phyloP scores from a whole-genome alignment of 2,888 invertebrate species.

The Zhengitettix transpicula region DNA sequence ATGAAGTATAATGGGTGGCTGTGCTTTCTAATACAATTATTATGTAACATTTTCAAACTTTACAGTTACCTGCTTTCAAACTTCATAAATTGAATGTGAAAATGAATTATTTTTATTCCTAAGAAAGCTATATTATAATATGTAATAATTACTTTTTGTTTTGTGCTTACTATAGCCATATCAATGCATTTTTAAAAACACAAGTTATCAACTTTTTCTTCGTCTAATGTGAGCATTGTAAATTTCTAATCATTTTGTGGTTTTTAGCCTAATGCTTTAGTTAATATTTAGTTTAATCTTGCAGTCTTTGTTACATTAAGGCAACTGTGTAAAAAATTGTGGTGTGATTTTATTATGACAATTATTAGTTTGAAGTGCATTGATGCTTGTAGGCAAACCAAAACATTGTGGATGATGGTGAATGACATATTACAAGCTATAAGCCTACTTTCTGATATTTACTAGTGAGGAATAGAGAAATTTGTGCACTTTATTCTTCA shows the following conservation, averaged over 20 bases:
- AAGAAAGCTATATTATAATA: too few relatives aligned
- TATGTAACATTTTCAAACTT: too few relatives aligned
- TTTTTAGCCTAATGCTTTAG: constrained; percentile 1
- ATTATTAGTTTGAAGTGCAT: background rate
- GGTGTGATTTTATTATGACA: background rate
- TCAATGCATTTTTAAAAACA: too few relatives aligned
- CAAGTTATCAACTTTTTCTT: too few relatives aligned
- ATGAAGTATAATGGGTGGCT: too few relatives aligned
- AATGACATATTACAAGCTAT: background rate
- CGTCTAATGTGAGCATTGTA: background rate
- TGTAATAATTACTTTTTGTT: too few relatives aligned
- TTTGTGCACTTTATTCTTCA: background rate
- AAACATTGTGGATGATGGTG: background rate
- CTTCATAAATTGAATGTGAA: too few relatives aligned
- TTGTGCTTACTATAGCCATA: too few relatives aligned
- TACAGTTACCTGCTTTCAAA: too few relatives aligned
- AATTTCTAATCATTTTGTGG: background rate
- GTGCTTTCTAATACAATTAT: too few relatives aligned
- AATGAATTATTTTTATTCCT: too few relatives aligned
- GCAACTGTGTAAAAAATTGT: constrained; percentile 3
- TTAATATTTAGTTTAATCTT: background rate
- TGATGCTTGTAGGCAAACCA: background rate
- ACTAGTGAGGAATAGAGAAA: background rate
- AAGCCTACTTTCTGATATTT: background rate
- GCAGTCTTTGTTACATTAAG: constrained; percentile 8